These are phyloP conservation scores for Cyanoramphus novaezelandiae DNA, from an alignment of 2,113 vertebrate species.

Conservation along the genomic window DNA sequence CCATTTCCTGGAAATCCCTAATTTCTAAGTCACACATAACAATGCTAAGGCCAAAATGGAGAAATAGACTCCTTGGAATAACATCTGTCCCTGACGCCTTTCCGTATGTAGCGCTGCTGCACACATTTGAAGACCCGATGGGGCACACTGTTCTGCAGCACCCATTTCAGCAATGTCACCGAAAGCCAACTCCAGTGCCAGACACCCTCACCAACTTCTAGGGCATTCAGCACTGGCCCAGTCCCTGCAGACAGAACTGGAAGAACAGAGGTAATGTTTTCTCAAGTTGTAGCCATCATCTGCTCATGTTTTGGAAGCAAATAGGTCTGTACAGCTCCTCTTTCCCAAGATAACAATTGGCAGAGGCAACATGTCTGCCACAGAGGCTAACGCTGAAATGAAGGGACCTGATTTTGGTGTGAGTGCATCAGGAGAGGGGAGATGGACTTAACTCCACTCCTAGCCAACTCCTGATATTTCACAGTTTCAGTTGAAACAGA, in stretches of 20 bases:
- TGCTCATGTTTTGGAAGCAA: not conserved
- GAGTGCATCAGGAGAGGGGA: not conserved
- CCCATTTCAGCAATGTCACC: fast-evolving
- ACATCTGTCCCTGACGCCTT: fast-evolving
- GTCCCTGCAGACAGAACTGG: not conserved
- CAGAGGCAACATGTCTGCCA: not conserved
- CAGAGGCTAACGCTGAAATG: not conserved
- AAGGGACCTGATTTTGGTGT: not conserved
- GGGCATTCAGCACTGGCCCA: not conserved
- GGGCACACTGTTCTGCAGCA: fast-evolving
- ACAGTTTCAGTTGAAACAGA: not conserved
- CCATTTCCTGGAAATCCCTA: not conserved
- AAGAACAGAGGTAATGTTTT: not conserved
- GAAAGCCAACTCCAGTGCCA: not conserved
- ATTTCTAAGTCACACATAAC: not conserved
- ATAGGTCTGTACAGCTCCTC: not conserved
- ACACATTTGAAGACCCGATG: fast-evolving
- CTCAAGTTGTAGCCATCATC: not conserved
- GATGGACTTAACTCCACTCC: not conserved
- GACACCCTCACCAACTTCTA: not conserved
- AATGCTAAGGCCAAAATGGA: not conserved
- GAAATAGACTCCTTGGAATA: not conserved
- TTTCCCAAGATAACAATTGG: not conserved
- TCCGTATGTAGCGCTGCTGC: fast-evolving
- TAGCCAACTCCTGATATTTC: not conserved